A percentile compares a stretch with the other conserved stretches of the same genome.
phyloP scores from a whole-genome alignment of 2,888 invertebrate species.

The Conchocele bisecta region DNA sequence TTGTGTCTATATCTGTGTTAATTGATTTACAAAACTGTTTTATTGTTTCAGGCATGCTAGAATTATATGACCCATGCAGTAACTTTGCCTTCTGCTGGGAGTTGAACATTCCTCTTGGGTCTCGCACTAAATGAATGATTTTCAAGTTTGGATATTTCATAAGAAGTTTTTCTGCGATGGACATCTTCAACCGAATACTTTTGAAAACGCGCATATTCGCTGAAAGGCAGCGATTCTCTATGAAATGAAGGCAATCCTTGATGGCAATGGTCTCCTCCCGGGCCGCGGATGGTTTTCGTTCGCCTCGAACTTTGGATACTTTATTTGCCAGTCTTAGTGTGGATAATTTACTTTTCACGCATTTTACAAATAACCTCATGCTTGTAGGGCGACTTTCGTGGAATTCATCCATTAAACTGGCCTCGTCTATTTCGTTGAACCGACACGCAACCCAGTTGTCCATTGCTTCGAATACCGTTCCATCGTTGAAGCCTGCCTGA shows the following conservation, averaged over 20 bases:
- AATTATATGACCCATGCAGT: not conserved
- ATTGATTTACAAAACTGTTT: conserved; percentile 9
- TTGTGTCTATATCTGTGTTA: not conserved
- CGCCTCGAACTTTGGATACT: no score
- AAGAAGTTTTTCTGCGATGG: conserved; percentile 21
- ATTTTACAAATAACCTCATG: not conserved
- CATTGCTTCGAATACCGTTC: no score
- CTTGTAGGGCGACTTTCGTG: not conserved
- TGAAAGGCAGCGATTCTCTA: not conserved
- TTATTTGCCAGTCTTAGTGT: no score
- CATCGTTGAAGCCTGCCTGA: no score
- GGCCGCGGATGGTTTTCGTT: not conserved
- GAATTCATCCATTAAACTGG: conserved; percentile 1
- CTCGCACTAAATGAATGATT: conserved; percentile 46
- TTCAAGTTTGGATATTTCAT: conserved; percentile 39
- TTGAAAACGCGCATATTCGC: conserved; percentile 27
- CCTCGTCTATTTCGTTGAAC: not conserved
- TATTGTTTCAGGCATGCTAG: not conserved
- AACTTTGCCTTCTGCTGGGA: conserved; percentile 8
- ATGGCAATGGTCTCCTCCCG: not conserved
- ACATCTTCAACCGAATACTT: conserved; percentile 45
- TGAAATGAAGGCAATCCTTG: conserved; percentile 1
- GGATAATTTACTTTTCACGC: not conserved
- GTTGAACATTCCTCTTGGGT: conserved; percentile 48
- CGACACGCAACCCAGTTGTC: not conserved